These are phyloP conservation scores for Plumapathes pennacea DNA, from an alignment of 92 coral and sea anemone species.

Conservation along the genomic window DNA sequence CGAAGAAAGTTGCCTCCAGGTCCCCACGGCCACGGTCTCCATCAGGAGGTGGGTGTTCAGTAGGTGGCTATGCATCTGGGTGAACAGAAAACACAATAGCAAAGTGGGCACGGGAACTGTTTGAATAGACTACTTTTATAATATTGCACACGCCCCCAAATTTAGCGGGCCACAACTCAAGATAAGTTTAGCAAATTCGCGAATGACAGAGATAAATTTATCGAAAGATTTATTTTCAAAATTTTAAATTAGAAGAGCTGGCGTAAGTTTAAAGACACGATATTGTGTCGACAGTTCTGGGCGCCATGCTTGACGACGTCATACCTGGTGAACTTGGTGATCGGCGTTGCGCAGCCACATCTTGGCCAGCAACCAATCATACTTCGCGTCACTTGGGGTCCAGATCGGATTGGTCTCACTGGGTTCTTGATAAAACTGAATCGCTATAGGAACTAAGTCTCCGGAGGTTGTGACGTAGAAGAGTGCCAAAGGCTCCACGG, in stretches of 20 bases:
- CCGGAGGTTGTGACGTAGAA: conserved; percentile 75
- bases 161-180: too few relatives aligned
- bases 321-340: conserved; percentile 74
- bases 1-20: conserved; percentile 88
- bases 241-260: too few relatives aligned
- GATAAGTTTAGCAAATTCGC: too few relatives aligned
- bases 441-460: conserved; percentile 83
- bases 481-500: conserved; percentile 64
- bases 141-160: too few relatives aligned
- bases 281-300: too few relatives aligned
- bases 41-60: conserved; percentile 74
- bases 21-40: conserved; percentile 86
- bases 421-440: conserved; percentile 69
- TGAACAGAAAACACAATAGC: neutral
- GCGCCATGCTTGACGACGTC: too few relatives aligned
- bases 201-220: too few relatives aligned
- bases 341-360: conserved; percentile 86
- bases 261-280: too few relatives aligned
- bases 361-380: conserved; percentile 73
- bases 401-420: conserved; percentile 74
- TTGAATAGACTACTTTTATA: too few relatives aligned
- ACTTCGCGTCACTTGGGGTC: conserved; percentile 73
- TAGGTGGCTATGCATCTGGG: conserved; percentile 72
- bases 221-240: too few relatives aligned
- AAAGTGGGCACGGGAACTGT: too few relatives aligned